Evolutionary conservation across 2,888 invertebrate genomes (phyloP), one percentile per base, ranked within the genome.

Genomic region (Calephelis perditalis): DNA sequence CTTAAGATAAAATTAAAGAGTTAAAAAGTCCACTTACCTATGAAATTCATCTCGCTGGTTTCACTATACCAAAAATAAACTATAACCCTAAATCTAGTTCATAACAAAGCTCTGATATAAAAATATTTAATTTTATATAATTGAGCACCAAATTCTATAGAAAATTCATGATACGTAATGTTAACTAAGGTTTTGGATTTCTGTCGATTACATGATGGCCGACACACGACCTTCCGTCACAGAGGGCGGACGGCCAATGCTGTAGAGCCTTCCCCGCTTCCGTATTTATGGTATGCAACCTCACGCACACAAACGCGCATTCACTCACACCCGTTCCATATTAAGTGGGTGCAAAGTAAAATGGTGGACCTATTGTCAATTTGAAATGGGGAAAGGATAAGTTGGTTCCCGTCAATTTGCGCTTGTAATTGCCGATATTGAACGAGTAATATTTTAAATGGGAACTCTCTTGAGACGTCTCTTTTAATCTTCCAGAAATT

Each of bases 141-240:
- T 87, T 88, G 88, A 89, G 89, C 89, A 89, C 89, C 89, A 82
- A 86, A 81, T 81, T 74, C 78, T 69, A 71, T 82, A 82, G 76
- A 83, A 77, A 80, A 78, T 83, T 82, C 79, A 86, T 89, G 89
- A 88, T 89, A 89, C 89, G 89, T 88, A 78, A 86, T 73, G 80
- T 82, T 82, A 73, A 62, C 68, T 70, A 72, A 71, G 65, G 70
- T 65, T 70, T 73, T 71, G 73, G 72, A 71, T 71, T 65, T 79
- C 78, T 77, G 78, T 77, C 75, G 73, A 78, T 77, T 80, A 77
- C 87, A 87, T 86, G 71, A 71, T 82, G 76, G 71, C 71, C 74
- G 76, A 67, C 73, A 68, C 67, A 75, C 77, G 75, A 73, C 77
- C 74, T 70, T 62, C 75, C 78, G 76, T 72, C 81, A 72, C 81